Evolutionary conservation across 1,140 invertebrate species (phyloP).

Genomic region (Drosophila sp.): DNA sequence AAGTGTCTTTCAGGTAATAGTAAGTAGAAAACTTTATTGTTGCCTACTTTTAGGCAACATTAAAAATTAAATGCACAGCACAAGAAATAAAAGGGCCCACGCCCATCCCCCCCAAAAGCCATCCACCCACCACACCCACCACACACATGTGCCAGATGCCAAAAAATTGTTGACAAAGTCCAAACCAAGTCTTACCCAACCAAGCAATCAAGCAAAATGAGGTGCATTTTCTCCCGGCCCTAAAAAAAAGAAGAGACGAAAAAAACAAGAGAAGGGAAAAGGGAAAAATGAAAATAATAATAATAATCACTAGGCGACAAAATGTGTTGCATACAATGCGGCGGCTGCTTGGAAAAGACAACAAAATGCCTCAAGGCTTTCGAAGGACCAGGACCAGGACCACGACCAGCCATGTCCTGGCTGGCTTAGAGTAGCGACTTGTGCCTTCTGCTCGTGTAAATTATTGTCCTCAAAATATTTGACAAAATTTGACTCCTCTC

Average conservation of each 20-base stretch:
- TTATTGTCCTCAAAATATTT: slow-evolving; percentile 74
- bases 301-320: slow-evolving; percentile 76
- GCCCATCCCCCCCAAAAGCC: background rate
- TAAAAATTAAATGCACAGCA: slow-evolving; percentile 74
- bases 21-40: slow-evolving; percentile 49
- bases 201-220: slow-evolving; percentile 74
- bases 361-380: slow-evolving; percentile 40
- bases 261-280: background rate
- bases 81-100: slow-evolving; percentile 42
- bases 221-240: slow-evolving; percentile 49
- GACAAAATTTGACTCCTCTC: slow-evolving; percentile 66
- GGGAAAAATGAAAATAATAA: slow-evolving; percentile 47
- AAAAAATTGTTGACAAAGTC: slow-evolving; percentile 40
- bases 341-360: slow-evolving; percentile 49
- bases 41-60: slow-evolving; percentile 68
- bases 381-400: background rate
- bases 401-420: background rate
- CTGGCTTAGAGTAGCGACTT: slow-evolving; percentile 1
- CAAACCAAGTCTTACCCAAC: slow-evolving; percentile 32
- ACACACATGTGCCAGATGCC: slow-evolving; percentile 61
- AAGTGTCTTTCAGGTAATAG: slow-evolving; percentile 53
- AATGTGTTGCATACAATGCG: slow-evolving; percentile 78
- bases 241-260: no score
- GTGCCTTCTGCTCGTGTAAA: slow-evolving; percentile 63
- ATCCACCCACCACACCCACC: slow-evolving; percentile 61